Percentiles rank a stretch among this genome's conserved stretches.
These are phyloP conservation scores for Tiliacea citrago DNA, from an alignment of 2,888 invertebrate species.

Conservation along the genomic window DNA sequence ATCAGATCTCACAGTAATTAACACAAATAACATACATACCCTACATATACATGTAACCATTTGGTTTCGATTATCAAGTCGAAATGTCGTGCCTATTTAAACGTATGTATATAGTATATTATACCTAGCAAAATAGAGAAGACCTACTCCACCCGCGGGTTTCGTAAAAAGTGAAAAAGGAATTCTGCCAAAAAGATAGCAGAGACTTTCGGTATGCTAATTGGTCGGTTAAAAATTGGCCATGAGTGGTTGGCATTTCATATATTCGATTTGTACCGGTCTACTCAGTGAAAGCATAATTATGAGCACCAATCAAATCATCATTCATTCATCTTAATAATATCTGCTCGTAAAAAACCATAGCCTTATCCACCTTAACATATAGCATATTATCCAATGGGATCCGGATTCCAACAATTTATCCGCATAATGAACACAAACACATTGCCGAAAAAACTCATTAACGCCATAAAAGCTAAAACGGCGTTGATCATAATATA, in stretches of 20 bases:
- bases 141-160: neutral
- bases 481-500: conserved; percentile 56
- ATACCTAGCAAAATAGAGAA: conserved; percentile 19
- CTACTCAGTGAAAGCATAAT: conserved; percentile 1
- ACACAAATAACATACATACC: conserved; percentile 26
- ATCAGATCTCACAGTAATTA: conserved; percentile 36
- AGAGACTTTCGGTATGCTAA: conserved; percentile 32
- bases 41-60: neutral
- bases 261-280: conserved; percentile 7
- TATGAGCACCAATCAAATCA: neutral
- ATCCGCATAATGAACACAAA: conserved; percentile 37
- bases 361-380: no score
- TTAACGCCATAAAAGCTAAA: conserved; percentile 59
- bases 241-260: conserved; percentile 5
- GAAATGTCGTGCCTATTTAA: neutral
- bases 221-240: conserved; percentile 24
- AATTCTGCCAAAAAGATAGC: conserved; percentile 26
- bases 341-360: no score
- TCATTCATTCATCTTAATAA: no score
- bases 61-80: conserved; percentile 10
- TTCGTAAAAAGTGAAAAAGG: conserved; percentile 19
- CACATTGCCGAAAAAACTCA: conserved; percentile 61
- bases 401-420: conserved; percentile 5
- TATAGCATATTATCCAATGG: neutral
- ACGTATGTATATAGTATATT: neutral